Evolutionary conservation across 2,797 vertebrate genomes (phyloP).

Genomic region (Catostomus latipinnis): DNA sequence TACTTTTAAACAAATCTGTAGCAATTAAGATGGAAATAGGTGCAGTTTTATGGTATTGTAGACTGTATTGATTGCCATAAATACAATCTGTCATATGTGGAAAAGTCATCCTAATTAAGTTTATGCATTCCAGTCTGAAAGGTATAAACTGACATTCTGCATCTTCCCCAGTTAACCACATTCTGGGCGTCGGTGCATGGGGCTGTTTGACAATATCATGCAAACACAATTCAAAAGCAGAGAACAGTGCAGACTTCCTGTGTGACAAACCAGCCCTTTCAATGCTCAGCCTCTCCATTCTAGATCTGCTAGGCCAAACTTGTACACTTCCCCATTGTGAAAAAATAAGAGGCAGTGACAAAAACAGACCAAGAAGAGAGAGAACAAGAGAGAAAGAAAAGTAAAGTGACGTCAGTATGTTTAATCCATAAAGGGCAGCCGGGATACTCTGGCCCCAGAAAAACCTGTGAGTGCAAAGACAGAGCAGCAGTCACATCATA

Average conservation of each 20-base stretch:
- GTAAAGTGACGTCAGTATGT: not conserved
- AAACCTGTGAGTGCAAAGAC: slow-evolving; percentile 1
- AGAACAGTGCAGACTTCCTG: slow-evolving; percentile 59
- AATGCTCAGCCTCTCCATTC: slow-evolving; percentile 9
- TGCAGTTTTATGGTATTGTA: not conserved
- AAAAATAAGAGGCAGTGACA: not conserved
- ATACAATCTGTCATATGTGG: too few relatives aligned
- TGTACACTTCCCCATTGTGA: slow-evolving; percentile 22
- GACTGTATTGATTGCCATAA: too few relatives aligned
- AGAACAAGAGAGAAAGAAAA: not conserved
- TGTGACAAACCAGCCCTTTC: slow-evolving; percentile 47
- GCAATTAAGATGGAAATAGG: not conserved
- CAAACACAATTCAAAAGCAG: slow-evolving; percentile 12
- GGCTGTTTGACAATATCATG: slow-evolving; percentile 17
- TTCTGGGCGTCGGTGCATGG: not conserved
- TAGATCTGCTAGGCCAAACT: slow-evolving; percentile 19
- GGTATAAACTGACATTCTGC: not conserved
- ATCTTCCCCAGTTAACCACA: slow-evolving; percentile 9
- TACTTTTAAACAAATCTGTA: not conserved
- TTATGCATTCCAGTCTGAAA: too few relatives aligned
- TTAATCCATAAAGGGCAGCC: slow-evolving; percentile 18
- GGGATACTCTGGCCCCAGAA: slow-evolving; percentile 10
- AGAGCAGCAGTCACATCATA: slow-evolving; percentile 25
- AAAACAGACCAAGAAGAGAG: too few relatives aligned
- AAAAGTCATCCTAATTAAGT: too few relatives aligned